These are phyloP conservation scores for Prionailurus viverrinus DNA, from an alignment of 2,113 vertebrate genomes.

Conservation along the genomic window DNA sequence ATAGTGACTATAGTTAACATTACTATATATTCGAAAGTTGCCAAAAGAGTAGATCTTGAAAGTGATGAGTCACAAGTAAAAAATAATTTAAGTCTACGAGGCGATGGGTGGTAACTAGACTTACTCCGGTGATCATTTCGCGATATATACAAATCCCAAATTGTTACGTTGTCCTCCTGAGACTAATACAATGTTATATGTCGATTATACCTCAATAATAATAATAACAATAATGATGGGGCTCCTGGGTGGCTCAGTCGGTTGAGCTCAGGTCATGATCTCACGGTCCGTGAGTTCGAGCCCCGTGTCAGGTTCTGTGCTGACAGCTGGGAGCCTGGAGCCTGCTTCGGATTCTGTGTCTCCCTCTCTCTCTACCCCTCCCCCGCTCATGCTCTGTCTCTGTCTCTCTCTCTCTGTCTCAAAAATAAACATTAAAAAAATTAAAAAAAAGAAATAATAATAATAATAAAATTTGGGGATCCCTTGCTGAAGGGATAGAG, in stretches of 20 bases:
- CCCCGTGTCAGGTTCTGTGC: too few species aligned
- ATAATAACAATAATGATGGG: background rate
- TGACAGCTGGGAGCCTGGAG: too few species aligned
- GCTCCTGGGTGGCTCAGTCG: too few species aligned
- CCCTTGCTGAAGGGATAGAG: background rate
- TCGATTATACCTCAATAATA: background rate
- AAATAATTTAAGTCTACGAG: background rate
- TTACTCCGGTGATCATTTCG: background rate
- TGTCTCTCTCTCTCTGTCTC: too few species aligned
- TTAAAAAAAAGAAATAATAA: background rate
- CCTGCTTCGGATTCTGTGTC: too few species aligned
- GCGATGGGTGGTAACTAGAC: background rate
- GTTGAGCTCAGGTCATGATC: too few species aligned
- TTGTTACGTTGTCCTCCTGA: background rate
- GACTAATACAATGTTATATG: background rate
- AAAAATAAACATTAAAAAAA: too few species aligned
- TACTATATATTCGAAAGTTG: background rate
- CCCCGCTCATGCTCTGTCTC: too few species aligned
- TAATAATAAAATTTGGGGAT: background rate
- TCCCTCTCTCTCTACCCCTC: too few species aligned
- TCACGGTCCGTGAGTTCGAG: too few species aligned
- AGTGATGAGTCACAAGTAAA: background rate
- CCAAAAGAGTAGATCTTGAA: background rate
- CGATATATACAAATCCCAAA: background rate
- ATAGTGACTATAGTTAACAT: background rate